Base-by-base conservation (phyloP, 2,113 vertebrate genomes). In the Trichechus manatus region DNA sequence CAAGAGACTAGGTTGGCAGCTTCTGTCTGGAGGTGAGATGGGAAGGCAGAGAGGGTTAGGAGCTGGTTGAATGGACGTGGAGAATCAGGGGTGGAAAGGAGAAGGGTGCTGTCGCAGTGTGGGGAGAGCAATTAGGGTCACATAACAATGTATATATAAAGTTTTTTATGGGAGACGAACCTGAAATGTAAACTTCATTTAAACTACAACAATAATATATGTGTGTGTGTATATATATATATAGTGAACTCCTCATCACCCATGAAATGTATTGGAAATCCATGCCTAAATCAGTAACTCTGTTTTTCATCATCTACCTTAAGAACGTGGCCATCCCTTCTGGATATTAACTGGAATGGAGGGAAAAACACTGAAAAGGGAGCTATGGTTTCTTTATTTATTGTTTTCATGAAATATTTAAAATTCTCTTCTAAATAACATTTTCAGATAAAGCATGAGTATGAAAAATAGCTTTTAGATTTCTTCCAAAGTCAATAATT, bases 381-480 rank as follows among this genome's bases (percentile, higher is more conserved):
- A 79, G 9, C 42, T 75, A 42, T 77, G 33, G 23, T 86, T 96
- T 93, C 53, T 89, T 77, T 75, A n/a, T 42, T 75, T 70, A 86
- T 85, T 92, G 59, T 72, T 78, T 93, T 89, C 75, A 86, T 81
- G 47, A 91, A 84, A 80, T 81, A 27, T 64, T 72, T 84, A 87
- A 84, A 72, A 53, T 88, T 87, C 23, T 88, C 29, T 93, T 94
- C 95, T 74, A 93, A 70, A 81, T 74, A 90, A 68, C 47, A 59
- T 9, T 82, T 79, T 88, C 22, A 56, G 80, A 77, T 4, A 33
- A 91, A 91, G 59, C 7, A 61, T 89, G 44, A 91, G 91, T 82
- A 81, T 70, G 29, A 91, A 93, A 95, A 85, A 78, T 77, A 77
- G 64, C 70, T 66, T 74, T 90, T 83, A 88, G 29, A 91, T 72